Conservation (phyloP, 2,797 vertebrate genomes). For the Varecia variegata region DNA sequence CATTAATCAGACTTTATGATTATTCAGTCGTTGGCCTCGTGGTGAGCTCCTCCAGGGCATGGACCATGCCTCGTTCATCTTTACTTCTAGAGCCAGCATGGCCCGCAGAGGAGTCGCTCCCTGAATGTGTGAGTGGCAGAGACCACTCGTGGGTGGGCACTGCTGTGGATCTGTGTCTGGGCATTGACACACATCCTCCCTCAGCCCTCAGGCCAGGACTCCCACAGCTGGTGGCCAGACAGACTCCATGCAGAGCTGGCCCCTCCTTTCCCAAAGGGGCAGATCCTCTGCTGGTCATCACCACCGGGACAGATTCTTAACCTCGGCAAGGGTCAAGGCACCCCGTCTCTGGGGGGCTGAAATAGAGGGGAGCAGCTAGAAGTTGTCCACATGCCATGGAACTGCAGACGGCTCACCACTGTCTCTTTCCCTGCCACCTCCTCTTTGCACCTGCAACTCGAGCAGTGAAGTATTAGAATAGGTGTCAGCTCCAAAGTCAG, state of each 20-base stretch:
- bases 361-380: neutral
- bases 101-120: neutral
- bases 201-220: neutral
- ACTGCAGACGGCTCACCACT: neutral
- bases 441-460: neutral
- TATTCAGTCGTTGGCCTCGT: neutral
- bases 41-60: fast-evolving
- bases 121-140: fast-evolving
- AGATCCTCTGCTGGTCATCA: neutral
- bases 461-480: neutral
- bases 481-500: neutral
- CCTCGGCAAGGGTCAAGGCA: neutral
- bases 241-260: fast-evolving
- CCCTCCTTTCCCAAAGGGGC: neutral
- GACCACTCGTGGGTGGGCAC: neutral
- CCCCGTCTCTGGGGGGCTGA: neutral
- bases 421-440: neutral
- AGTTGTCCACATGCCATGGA: neutral
- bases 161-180: fast-evolving
- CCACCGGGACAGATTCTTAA: neutral
- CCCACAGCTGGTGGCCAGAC: neutral
- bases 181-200: fast-evolving
- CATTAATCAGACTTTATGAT: fast-evolving
- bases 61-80: fast-evolving
- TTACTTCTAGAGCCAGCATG: fast-evolving